A percentile compares a stretch with the other conserved stretches of the same genome.
phyloP scores from a whole-genome alignment of 2,888 invertebrate genomes.

The Glaucopsyche alexis region DNA sequence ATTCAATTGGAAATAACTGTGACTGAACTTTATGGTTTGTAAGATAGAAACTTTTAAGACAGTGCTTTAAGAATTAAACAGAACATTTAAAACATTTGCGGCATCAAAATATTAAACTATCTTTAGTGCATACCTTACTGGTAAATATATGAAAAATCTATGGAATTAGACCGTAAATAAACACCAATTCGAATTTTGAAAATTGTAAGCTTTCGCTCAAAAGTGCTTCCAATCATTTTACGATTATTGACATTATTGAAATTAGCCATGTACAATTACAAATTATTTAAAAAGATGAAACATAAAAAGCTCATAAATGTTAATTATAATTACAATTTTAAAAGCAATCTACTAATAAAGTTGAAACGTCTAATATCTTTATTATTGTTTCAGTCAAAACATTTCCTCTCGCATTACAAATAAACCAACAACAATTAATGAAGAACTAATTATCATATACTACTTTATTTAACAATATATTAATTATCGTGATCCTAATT shows the following conservation, averaged over 20 bases:
- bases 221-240: too few relatives aligned
- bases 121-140: too few relatives aligned
- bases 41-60: too few relatives aligned
- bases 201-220: too few relatives aligned
- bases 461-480: neutral
- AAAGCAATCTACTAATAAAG: neutral
- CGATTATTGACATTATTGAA: neutral
- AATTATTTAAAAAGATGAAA: neutral
- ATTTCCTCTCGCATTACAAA: neutral
- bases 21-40: too few relatives aligned
- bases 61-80: too few relatives aligned
- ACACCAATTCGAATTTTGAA: too few relatives aligned
- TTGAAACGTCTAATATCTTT: neutral
- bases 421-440: neutral
- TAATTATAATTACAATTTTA: neutral
- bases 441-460: constrained; percentile 3
- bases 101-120: too few relatives aligned
- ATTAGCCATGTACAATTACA: neutral
- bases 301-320: neutral
- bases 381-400: constrained; percentile 16
- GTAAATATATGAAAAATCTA: too few relatives aligned
- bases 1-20: too few relatives aligned
- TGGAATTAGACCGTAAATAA: too few relatives aligned
- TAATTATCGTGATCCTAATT: constrained; percentile 6
- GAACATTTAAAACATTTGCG: too few relatives aligned